Percentiles rank a stretch among this genome's conserved stretches.
phyloP scores from a whole-genome alignment of 2,888 invertebrate genomes.

The Hypomecis punctinalis region DNA sequence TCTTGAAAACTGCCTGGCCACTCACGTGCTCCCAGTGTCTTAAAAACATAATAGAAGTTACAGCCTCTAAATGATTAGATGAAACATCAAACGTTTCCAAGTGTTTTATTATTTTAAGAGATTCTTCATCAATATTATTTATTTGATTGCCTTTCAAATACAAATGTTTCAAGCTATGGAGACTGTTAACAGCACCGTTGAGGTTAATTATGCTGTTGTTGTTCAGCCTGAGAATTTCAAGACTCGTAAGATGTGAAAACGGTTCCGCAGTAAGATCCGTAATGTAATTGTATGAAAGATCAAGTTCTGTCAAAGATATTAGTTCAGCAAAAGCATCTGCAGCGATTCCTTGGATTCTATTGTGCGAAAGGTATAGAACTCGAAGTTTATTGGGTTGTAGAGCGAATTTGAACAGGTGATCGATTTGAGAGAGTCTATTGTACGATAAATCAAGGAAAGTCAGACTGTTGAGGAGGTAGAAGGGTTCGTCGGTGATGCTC shows the following conservation, averaged over 20 bases:
- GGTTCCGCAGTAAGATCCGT: conserved; percentile 65
- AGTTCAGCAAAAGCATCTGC: conserved; percentile 62
- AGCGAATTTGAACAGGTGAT: conserved; percentile 65
- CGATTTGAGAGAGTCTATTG: conserved; percentile 60
- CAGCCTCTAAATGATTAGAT: conserved; percentile 60
- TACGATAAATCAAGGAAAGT: conserved; percentile 64
- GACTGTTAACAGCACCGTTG: conserved; percentile 71
- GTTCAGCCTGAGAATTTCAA: conserved; percentile 62
- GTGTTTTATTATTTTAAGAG: conserved; percentile 68
- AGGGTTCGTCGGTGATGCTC: conserved; percentile 57
- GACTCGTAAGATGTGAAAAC: conserved; percentile 65
- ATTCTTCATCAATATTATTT: conserved; percentile 62
- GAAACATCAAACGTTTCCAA: conserved; percentile 76
- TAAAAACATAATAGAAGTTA: conserved; percentile 64
- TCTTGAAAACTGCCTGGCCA: conserved; percentile 64
- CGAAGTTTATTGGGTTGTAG: conserved; percentile 58
- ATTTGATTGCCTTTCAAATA: conserved; percentile 67
- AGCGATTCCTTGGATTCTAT: conserved; percentile 59
- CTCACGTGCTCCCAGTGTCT: conserved; percentile 73
- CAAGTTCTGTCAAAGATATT: conserved; percentile 62
- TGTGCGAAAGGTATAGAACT: conserved; percentile 60
- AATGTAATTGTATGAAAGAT: conserved; percentile 68
- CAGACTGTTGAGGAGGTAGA: conserved; percentile 58
- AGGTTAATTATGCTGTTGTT: conserved; percentile 70
- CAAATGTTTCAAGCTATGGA: conserved; percentile 67